A percentile compares a stretch with the other conserved stretches of the same genome.
Evolutionary conservation across 2,888 invertebrate species (phyloP).

Genomic region (Marasmarcha lunaedactyla): DNA sequence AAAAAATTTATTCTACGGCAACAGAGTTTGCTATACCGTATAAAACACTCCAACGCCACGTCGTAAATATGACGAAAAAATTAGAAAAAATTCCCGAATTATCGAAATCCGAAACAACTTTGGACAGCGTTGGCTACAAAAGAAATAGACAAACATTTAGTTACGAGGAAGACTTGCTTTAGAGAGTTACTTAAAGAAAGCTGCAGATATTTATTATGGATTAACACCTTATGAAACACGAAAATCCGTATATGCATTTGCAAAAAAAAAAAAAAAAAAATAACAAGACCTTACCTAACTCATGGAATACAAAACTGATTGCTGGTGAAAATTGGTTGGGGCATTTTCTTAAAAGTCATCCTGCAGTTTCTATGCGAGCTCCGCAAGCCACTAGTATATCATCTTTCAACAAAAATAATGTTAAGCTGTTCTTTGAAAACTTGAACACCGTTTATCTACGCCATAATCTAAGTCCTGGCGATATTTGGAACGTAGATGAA

Average conservation of each 20-base stretch:
- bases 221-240: too few species aligned
- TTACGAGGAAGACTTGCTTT: constrained; percentile 9
- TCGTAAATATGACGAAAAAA: constrained; percentile 3
- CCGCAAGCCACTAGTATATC: constrained; percentile 13
- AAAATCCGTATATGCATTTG: too few species aligned
- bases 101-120: constrained; percentile 7
- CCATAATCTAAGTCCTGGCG: constrained; percentile 9
- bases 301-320: constrained; percentile 13
- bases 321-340: constrained; percentile 15
- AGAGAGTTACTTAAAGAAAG: too few species aligned
- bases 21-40: constrained; percentile 5
- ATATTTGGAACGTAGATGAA: constrained; percentile 14
- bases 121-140: constrained; percentile 7
- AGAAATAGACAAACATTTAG: constrained; percentile 11
- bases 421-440: constrained; percentile 13
- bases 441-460: constrained; percentile 9
- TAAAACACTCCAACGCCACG: constrained; percentile 6
- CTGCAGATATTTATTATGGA: constrained; percentile 7
- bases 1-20: constrained; percentile 8
- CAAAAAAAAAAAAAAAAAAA: too few species aligned
- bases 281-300: constrained; percentile 5
- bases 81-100: constrained; percentile 5
- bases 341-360: constrained; percentile 17
- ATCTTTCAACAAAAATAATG: constrained; percentile 12
- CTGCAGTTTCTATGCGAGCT: constrained; percentile 9